Percentiles rank a stretch among this genome's conserved stretches.
Conservation (phyloP, 2,888 invertebrate species). For the Noctua fimbriata region DNA sequence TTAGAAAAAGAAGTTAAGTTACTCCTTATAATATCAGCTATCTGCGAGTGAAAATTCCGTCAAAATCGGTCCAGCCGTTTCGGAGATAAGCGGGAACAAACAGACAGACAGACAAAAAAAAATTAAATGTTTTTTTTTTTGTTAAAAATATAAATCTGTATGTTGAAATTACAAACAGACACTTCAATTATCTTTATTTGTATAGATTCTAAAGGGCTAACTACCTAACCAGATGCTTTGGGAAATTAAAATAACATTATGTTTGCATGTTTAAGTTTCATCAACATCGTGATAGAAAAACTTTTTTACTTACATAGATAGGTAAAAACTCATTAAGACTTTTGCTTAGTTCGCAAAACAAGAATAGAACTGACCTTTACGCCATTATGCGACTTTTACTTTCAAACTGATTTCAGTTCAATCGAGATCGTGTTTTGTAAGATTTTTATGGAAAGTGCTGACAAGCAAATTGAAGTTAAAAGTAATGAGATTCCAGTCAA, state of each 20-base stretch:
- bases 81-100: too few relatives aligned
- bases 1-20: too few relatives aligned
- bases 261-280: background rate
- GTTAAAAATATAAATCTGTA: too few relatives aligned
- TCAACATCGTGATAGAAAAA: constrained; percentile 7
- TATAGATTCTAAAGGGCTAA: background rate
- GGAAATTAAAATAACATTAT: background rate
- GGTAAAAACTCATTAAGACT: constrained; percentile 21
- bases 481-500: background rate
- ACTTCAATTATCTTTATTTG: too few relatives aligned
- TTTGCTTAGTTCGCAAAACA: constrained; percentile 5
- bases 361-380: constrained; percentile 19
- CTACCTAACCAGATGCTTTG: background rate
- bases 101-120: too few relatives aligned
- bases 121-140: too few relatives aligned
- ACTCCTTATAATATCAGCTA: too few relatives aligned
- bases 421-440: background rate
- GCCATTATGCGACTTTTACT: constrained; percentile 22
- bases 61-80: too few relatives aligned
- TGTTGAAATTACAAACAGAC: too few relatives aligned
- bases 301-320: background rate
- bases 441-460: constrained; percentile 8
- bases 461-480: background rate
- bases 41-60: too few relatives aligned
- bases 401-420: background rate